phyloP scores from a whole-genome alignment of 1,140 invertebrate species.

The Cherax quadricarinatus region DNA sequence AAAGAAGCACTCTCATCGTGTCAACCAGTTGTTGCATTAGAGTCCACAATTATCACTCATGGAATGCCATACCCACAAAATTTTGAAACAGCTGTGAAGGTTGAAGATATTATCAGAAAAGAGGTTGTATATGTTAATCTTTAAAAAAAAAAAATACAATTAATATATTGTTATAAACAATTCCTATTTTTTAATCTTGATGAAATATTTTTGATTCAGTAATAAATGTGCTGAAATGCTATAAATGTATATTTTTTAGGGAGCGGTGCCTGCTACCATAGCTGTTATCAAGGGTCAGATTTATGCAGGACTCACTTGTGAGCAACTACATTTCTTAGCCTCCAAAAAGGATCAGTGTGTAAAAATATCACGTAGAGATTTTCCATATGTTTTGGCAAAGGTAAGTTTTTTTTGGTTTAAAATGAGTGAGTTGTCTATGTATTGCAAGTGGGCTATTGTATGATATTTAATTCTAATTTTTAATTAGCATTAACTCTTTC shows the following conservation, averaged over 20 bases:
- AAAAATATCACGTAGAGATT: conserved; percentile 92
- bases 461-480: no score
- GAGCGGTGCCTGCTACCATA: conserved; percentile 95
- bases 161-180: neutral
- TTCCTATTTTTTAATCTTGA: neutral
- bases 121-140: conserved; percentile 78
- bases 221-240: neutral
- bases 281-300: conserved; percentile 91
- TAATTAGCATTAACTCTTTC: no score
- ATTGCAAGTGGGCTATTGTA: neutral
- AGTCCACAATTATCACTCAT: conserved; percentile 98
- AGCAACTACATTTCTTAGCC: conserved; percentile 83
- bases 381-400: conserved; percentile 86
- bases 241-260: conserved; percentile 79
- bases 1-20: conserved; percentile 79
- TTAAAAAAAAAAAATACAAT: no score
- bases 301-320: conserved; percentile 85
- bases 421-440: no score
- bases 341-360: conserved; percentile 78
- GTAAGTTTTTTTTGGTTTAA: conserved; percentile 74
- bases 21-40: conserved; percentile 92
- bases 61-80: conserved; percentile 98
- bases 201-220: neutral
- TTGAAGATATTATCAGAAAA: conserved; percentile 76
- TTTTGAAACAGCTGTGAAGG: conserved; percentile 86